phyloP scores from a whole-genome alignment of 2,888 invertebrate genomes.

The Lymantria dispar region DNA sequence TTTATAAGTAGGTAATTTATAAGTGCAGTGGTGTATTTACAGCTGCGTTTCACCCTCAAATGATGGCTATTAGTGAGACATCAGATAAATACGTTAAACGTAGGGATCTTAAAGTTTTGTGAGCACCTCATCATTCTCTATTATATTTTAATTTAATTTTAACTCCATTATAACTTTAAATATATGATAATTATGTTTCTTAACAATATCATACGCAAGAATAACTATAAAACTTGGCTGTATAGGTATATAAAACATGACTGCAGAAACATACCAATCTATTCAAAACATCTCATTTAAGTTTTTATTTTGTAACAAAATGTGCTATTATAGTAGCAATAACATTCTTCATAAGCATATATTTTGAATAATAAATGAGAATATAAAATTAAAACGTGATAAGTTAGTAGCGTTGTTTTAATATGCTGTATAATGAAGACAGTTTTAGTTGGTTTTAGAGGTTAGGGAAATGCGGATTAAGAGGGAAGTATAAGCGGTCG shows the following conservation, averaged over 20 bases:
- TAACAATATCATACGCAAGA: no score
- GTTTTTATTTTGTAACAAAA: not conserved
- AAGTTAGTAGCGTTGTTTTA: slow-evolving; percentile 8
- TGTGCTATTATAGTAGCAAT: not conserved
- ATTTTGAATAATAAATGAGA: not conserved
- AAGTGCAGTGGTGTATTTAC: slow-evolving; percentile 54
- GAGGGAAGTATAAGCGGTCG: slow-evolving; percentile 29
- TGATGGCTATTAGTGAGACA: slow-evolving; percentile 71
- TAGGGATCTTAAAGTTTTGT: slow-evolving; percentile 57
- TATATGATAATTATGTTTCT: no score
- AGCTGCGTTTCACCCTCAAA: slow-evolving; percentile 72
- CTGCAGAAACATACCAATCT: no score
- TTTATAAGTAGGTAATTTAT: slow-evolving; percentile 74
- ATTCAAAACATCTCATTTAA: slow-evolving; percentile 4
- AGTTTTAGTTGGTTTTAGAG: slow-evolving; percentile 32
- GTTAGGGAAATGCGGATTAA: slow-evolving; percentile 42
- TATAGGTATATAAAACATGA: no score
- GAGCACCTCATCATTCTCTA: slow-evolving; percentile 35
- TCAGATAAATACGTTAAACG: slow-evolving; percentile 66
- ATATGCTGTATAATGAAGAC: slow-evolving; percentile 12
- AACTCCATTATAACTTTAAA: no score
- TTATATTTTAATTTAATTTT: slow-evolving; percentile 35
- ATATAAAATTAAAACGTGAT: slow-evolving; percentile 1
- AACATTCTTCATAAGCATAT: not conserved
- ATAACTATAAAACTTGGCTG: no score